These are phyloP conservation scores for Bubo blakistoni DNA, from an alignment of 2,113 vertebrate species.

Conservation along the genomic window DNA sequence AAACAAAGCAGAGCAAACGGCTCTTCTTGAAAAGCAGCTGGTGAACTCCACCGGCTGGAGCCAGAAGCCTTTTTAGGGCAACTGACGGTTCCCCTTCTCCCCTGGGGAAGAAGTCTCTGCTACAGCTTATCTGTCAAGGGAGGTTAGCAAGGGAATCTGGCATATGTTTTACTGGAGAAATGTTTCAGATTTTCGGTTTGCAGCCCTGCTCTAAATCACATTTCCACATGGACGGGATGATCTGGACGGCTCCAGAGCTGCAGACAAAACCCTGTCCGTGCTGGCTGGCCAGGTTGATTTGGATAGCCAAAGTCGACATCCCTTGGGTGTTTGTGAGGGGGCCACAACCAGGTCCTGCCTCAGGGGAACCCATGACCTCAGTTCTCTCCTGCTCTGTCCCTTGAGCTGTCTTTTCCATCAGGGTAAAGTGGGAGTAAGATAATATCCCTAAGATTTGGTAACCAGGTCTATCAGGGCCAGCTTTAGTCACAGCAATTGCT, in stretches of 20 bases:
- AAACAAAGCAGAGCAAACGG: not conserved
- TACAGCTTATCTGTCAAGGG: not conserved
- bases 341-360: not conserved
- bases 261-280: not conserved
- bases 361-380: not conserved
- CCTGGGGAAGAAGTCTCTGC: not conserved
- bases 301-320: not conserved
- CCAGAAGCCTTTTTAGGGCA: slow-evolving; percentile 9
- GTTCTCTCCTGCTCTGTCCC: not conserved
- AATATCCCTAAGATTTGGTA: slow-evolving; percentile 7
- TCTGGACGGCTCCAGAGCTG: fast-evolving
- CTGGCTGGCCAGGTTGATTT: not conserved
- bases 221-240: not conserved
- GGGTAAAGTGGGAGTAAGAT: not conserved
- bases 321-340: not conserved
- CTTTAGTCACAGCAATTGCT: slow-evolving; percentile 17
- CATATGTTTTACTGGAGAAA: not conserved
- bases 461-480: not conserved
- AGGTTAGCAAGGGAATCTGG: not conserved
- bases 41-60: not conserved
- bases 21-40: not conserved
- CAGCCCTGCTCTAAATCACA: slow-evolving; percentile 7
- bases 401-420: not conserved
- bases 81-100: not conserved
- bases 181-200: not conserved